A percentile compares a stretch with the other conserved stretches of the same genome.
Evolutionary conservation across 2,888 invertebrate genomes (phyloP).

Genomic region (Gnatocerus cornutus): DNA sequence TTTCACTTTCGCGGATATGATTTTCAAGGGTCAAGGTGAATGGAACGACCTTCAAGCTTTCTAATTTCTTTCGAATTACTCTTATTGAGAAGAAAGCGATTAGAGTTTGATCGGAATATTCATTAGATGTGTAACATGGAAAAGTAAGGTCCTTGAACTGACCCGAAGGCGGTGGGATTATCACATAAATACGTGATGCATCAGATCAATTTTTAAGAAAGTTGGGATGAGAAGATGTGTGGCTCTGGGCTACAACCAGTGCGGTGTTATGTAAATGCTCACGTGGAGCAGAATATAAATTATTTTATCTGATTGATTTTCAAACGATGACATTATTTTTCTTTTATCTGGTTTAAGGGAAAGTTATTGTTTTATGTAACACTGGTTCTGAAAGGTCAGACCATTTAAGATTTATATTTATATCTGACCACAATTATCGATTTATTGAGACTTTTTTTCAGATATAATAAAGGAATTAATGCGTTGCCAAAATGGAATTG

Average conservation of each 20-base stretch:
- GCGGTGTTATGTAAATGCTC: no score
- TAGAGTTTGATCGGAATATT: conserved; percentile 17
- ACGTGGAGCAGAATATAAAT: no score
- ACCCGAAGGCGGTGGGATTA: not conserved
- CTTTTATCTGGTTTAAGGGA: no score
- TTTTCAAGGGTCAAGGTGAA: conserved; percentile 47
- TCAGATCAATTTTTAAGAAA: not conserved
- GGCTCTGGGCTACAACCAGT: not conserved
- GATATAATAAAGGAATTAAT: no score
- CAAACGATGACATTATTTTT: no score
- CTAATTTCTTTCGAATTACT: conserved; percentile 38
- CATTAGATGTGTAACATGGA: not conserved
- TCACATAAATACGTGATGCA: conserved; percentile 4
- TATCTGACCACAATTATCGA: no score
- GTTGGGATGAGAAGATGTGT: not conserved
- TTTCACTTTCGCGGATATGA: conserved; percentile 32
- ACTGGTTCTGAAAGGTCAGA: no score
- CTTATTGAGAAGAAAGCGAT: conserved; percentile 29
- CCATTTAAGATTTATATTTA: no score
- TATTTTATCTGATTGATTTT: no score
- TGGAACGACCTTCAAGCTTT: conserved; percentile 46
- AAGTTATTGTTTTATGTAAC: no score
- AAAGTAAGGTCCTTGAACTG: conserved; percentile 2
- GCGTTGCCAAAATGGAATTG: no score
- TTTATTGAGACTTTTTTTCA: no score